A percentile compares a stretch with the other conserved stretches of the same genome.
Conservation (phyloP, 2,113 vertebrate genomes). For the Axis porcinus region DNA sequence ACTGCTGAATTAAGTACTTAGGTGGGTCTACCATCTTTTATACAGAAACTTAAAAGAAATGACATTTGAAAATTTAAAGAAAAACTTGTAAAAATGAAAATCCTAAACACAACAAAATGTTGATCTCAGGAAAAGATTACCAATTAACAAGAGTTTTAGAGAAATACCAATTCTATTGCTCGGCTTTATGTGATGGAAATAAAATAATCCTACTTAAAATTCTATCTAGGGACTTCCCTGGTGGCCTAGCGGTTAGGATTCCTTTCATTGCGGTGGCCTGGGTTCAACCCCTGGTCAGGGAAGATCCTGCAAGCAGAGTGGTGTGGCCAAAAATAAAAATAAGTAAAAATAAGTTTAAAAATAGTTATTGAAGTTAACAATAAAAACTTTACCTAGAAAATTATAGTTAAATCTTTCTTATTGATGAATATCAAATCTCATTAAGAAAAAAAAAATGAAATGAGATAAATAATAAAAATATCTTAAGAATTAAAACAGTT, state of each 20-base stretch:
- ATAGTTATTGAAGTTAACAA: not conserved
- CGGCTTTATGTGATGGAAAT: not conserved
- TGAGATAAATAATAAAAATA: not conserved
- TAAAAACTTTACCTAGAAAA: conserved; percentile 15
- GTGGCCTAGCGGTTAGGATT: not conserved
- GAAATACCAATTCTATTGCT: not conserved
- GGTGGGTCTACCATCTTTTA: not conserved
- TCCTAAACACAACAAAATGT: not conserved
- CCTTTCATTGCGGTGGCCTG: not conserved
- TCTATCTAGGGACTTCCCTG: not conserved
- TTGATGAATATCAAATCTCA: not conserved
- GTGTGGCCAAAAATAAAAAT: not conserved
- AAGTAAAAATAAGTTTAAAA: not conserved
- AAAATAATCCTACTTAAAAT: not conserved
- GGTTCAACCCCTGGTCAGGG: not conserved
- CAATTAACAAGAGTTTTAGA: not conserved
- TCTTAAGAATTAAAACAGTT: not conserved
- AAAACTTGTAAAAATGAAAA: not conserved
- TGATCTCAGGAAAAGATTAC: not conserved
- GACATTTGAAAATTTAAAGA: conserved; percentile 15
- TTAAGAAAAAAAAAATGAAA: not conserved
- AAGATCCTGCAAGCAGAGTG: not conserved
- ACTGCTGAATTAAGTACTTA: not conserved
- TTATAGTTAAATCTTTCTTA: not conserved
- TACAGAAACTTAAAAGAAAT: not conserved